These are phyloP conservation scores for Sphyrna mokarran DNA, from an alignment of 2,113 vertebrate genomes.

Conservation along the genomic window DNA sequence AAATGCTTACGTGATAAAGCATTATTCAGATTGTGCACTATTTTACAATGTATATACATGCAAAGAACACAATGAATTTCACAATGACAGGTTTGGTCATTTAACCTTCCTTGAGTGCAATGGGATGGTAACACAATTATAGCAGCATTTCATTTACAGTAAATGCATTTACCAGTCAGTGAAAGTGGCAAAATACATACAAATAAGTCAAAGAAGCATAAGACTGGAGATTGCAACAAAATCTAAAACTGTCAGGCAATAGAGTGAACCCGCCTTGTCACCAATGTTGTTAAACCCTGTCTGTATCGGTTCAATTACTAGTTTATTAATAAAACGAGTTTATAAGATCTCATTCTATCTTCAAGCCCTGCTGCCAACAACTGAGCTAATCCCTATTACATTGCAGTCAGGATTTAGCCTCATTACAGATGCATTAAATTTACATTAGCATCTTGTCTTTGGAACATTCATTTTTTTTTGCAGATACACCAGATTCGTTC, in stretches of 20 bases:
- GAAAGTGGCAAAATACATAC: not conserved
- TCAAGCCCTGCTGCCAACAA: constrained; percentile 54
- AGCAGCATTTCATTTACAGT: not conserved
- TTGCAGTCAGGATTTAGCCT: constrained; percentile 59
- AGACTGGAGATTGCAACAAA: not conserved
- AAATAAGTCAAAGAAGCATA: not conserved
- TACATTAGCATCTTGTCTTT: constrained; percentile 56
- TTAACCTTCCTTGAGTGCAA: not conserved
- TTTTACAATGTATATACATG: not conserved
- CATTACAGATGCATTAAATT: constrained; percentile 52
- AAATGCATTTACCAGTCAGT: constrained; percentile 5
- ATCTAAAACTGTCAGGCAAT: not conserved
- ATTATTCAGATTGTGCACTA: not conserved
- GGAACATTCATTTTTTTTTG: constrained; percentile 45
- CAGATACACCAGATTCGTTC: constrained; percentile 48
- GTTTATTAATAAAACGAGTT: constrained; percentile 65
- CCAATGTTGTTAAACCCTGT: not conserved
- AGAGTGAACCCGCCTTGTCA: not conserved
- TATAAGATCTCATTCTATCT: constrained; percentile 48
- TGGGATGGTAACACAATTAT: not conserved
- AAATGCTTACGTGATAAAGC: not conserved
- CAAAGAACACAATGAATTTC: not conserved
- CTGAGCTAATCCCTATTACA: constrained; percentile 47
- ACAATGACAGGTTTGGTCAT: not conserved
- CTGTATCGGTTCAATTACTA: constrained; percentile 39